These are phyloP conservation scores for Montipora capricornis DNA, from an alignment of 64 coral and sea anemone genomes.

Conservation along the genomic window DNA sequence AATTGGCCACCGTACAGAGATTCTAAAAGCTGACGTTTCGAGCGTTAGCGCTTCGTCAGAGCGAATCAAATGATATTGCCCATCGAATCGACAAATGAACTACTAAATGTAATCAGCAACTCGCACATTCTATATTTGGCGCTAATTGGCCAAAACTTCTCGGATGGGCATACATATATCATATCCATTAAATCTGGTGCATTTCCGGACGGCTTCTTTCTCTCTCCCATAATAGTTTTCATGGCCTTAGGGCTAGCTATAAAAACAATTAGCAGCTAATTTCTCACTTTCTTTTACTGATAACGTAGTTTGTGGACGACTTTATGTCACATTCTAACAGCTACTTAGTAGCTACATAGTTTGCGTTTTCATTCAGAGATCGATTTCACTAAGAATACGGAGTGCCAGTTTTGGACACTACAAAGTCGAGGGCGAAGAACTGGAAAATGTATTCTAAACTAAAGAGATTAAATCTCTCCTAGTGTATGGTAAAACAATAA, in stretches of 20 bases:
- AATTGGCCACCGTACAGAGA: no score
- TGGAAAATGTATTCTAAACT: conserved; percentile 42
- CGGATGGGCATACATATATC: background rate
- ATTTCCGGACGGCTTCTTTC: conserved; percentile 10
- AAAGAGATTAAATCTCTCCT: conserved; percentile 20
- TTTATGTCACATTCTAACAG: background rate
- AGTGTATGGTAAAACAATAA: conserved; percentile 3
- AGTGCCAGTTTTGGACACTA: background rate
- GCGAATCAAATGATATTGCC: no score
- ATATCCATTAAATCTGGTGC: background rate
- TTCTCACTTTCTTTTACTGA: background rate
- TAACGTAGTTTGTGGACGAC: background rate
- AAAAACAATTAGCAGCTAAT: background rate
- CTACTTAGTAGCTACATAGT: background rate
- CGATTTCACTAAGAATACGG: background rate
- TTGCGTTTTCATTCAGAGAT: background rate
- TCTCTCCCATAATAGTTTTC: background rate
- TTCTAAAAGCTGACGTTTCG: no score
- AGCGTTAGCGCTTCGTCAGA: no score
- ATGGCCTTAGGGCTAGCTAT: background rate
- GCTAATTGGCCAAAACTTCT: background rate
- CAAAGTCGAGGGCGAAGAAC: background rate
- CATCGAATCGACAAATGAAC: background rate
- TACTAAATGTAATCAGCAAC: background rate
- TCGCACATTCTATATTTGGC: background rate